Percentiles rank a stretch among this genome's conserved stretches.
Evolutionary conservation across 37 sponge, comb jelly and placozoan genomes (phyloP).

Genomic region (Eunapius fragilis): DNA sequence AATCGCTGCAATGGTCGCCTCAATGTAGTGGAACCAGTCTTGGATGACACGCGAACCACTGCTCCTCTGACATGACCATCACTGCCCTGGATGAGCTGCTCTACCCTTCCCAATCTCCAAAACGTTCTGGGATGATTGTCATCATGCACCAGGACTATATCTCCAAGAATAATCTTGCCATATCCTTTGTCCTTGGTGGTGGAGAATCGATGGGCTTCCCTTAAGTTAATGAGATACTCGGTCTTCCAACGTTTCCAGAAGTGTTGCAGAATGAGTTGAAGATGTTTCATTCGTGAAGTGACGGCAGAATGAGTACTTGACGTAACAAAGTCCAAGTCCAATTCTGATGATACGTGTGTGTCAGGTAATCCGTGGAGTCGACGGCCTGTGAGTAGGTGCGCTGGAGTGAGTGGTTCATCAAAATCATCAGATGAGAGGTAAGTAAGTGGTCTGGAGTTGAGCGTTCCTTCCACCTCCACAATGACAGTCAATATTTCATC

Average conservation of each 20-base stretch:
- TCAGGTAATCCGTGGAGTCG: conserved; percentile 21
- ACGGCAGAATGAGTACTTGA: not conserved
- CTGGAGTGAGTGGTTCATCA: conserved; percentile 49
- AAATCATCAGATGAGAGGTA: conserved; percentile 40
- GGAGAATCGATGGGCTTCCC: conserved; percentile 12
- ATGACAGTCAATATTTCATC: conserved; percentile 42
- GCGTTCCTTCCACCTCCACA: conserved; percentile 24
- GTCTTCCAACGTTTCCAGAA: conserved; percentile 44
- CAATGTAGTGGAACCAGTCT: no score
- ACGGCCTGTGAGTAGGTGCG: conserved; percentile 23
- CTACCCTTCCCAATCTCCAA: conserved; percentile 20
- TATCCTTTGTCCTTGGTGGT: not conserved
- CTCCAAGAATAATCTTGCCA: not conserved
- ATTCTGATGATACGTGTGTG: not conserved
- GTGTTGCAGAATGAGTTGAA: conserved; percentile 10
- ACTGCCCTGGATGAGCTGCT: not conserved
- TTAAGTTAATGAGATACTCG: conserved; percentile 25
- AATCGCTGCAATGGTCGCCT: no score
- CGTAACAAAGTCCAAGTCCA: not conserved
- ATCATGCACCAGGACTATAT: conserved; percentile 22
- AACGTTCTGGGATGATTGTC: not conserved
- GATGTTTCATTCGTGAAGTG: conserved; percentile 25
- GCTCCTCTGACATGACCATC: conserved; percentile 40
- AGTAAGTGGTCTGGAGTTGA: conserved; percentile 45
- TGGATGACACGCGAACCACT: not conserved